Conservation (phyloP, 2,797 vertebrate species). For the Botia kubotai region DNA sequence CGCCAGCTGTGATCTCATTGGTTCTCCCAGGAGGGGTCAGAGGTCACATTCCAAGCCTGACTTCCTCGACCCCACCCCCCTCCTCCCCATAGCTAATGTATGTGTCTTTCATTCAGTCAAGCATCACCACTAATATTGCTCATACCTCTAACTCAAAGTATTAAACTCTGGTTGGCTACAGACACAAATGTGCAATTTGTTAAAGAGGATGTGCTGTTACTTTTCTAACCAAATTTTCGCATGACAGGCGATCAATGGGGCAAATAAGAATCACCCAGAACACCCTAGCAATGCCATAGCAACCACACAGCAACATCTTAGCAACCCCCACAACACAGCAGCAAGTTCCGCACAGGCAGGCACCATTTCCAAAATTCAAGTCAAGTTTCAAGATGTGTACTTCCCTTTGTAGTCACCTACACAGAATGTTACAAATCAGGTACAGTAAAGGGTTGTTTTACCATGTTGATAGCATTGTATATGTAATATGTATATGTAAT, state of each 20-base stretch:
- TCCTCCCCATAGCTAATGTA: not conserved
- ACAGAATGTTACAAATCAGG: not conserved
- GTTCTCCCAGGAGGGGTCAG: slow-evolving; percentile 41
- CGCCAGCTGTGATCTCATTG: slow-evolving; percentile 27
- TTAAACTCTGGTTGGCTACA: not conserved
- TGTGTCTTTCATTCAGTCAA: not conserved
- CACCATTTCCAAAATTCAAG: not conserved
- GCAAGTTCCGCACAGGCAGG: not conserved
- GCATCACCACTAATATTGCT: not conserved
- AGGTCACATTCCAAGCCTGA: slow-evolving; percentile 52
- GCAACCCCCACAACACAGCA: not conserved
- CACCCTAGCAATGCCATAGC: not conserved
- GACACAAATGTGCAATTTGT: not conserved
- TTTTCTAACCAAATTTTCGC: not conserved
- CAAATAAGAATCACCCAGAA: not conserved
- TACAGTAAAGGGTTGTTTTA: not conserved
- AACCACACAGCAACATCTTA: not conserved
- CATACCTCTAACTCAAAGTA: not conserved
- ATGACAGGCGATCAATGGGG: too few relatives aligned
- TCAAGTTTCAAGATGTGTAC: not conserved
- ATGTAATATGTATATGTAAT: slow-evolving; percentile 21
- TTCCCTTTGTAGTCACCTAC: not conserved
- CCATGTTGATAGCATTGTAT: not conserved
- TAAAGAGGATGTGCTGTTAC: not conserved
- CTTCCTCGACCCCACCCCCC: not conserved